A percentile compares a stretch with the other conserved stretches of the same genome.
Conservation (phyloP, 2,113 vertebrate genomes). For the Macroglossus sobrinus region DNA sequence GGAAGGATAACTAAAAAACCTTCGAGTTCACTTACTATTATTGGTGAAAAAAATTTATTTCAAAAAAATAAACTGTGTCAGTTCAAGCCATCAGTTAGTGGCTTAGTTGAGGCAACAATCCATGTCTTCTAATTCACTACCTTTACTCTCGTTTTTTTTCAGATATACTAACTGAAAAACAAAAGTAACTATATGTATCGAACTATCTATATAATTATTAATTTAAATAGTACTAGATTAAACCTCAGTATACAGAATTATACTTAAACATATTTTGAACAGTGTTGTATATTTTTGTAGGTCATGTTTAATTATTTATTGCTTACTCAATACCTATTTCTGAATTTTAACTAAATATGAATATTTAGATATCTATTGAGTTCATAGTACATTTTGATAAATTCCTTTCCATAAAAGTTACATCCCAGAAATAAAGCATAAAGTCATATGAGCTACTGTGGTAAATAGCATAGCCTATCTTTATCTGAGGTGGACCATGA, state of each 20-base stretch:
- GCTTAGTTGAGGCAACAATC: not conserved
- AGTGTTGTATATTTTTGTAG: not conserved
- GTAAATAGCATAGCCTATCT: not conserved
- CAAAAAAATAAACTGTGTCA: not conserved
- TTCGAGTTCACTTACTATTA: not conserved
- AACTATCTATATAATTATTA: not conserved
- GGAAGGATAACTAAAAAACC: not conserved
- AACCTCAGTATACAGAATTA: not conserved
- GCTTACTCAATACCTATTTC: not conserved
- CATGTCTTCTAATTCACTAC: not conserved
- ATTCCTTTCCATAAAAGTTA: not conserved
- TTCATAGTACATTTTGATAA: not conserved
- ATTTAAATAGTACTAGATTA: not conserved
- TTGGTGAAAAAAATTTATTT: constrained; percentile 23
- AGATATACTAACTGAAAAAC: not conserved
- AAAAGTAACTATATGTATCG: not conserved
- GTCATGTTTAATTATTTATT: not conserved
- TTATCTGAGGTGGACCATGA: not conserved
- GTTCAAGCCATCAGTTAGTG: not conserved
- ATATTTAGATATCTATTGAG: not conserved
- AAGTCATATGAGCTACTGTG: not conserved
- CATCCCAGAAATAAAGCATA: not conserved
- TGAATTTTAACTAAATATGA: not conserved
- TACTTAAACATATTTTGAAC: not conserved
- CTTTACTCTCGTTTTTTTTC: not conserved